These are phyloP conservation scores for Merluccius polli DNA, from an alignment of 2,797 vertebrate genomes.

Conservation along the genomic window DNA sequence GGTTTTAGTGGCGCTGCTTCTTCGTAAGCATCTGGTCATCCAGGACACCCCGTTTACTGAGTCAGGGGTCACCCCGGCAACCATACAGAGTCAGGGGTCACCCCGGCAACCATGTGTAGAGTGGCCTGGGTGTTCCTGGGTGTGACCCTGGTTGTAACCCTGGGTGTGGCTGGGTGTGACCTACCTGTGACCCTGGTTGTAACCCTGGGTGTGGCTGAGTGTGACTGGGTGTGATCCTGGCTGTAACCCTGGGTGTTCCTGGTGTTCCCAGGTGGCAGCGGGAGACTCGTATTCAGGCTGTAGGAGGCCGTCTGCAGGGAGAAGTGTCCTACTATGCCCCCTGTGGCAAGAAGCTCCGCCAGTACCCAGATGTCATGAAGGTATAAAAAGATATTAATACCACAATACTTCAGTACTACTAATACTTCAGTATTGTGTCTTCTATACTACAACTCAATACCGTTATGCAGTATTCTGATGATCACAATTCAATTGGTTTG, in stretches of 20 bases:
- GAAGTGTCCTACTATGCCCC: conserved; percentile 92
- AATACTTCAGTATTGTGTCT: neutral
- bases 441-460: neutral
- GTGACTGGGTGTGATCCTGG: neutral
- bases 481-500: neutral
- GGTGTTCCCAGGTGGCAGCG: conserved; percentile 83
- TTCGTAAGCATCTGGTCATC: conserved; percentile 29
- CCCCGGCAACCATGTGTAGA: too few species aligned
- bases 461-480: neutral
- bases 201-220: neutral
- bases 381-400: too few species aligned
- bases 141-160: neutral
- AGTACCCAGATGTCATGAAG: conserved; percentile 95
- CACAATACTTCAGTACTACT: too few species aligned
- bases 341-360: conserved; percentile 92
- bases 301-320: conserved; percentile 85
- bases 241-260: neutral
- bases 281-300: conserved; percentile 86
- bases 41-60: conserved; percentile 31
- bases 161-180: neutral
- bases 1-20: too few species aligned
- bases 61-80: neutral
- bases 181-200: neutral
- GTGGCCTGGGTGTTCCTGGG: neutral
- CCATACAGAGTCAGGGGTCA: too few species aligned